phyloP scores from a whole-genome alignment of 2,797 vertebrate genomes.

The Sebastes nivosus region DNA sequence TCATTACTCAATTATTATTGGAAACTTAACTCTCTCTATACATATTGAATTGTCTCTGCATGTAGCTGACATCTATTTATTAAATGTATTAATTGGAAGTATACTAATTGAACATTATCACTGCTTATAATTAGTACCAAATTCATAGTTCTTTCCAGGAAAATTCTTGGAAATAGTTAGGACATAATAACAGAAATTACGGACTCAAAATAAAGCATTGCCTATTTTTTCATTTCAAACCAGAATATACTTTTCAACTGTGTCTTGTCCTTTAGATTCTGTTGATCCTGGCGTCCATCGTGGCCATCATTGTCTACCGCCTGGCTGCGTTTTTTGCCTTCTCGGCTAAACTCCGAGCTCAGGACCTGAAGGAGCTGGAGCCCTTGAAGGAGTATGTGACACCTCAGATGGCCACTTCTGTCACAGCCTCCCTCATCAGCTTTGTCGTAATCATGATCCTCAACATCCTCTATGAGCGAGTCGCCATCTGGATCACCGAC shows the following conservation, averaged over 20 bases:
- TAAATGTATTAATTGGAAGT: background rate
- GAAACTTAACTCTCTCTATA: background rate
- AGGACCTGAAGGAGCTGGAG: conserved; percentile 82
- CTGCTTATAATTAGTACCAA: background rate
- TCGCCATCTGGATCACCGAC: conserved; percentile 94
- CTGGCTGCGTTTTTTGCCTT: conserved; percentile 91
- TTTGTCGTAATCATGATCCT: conserved; percentile 94
- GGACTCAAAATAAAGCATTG: background rate
- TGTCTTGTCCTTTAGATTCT: conserved; percentile 80
- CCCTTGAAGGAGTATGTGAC: conserved; percentile 91
- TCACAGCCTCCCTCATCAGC: conserved; percentile 93
- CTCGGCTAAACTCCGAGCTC: conserved; percentile 79
- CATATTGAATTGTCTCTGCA: background rate
- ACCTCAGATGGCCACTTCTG: conserved; percentile 91
- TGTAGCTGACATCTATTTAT: background rate
- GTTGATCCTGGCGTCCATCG: conserved; percentile 90
- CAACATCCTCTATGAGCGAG: conserved; percentile 90
- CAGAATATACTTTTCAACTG: background rate
- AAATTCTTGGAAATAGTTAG: background rate
- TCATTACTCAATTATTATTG: background rate
- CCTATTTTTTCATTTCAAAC: background rate
- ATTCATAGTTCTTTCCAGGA: background rate
- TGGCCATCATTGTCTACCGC: conserved; percentile 93
- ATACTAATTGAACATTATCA: background rate
- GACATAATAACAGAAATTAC: background rate